phyloP scores from a whole-genome alignment of 2,113 vertebrate genomes.

The Paracanthobrama guichenoti region DNA sequence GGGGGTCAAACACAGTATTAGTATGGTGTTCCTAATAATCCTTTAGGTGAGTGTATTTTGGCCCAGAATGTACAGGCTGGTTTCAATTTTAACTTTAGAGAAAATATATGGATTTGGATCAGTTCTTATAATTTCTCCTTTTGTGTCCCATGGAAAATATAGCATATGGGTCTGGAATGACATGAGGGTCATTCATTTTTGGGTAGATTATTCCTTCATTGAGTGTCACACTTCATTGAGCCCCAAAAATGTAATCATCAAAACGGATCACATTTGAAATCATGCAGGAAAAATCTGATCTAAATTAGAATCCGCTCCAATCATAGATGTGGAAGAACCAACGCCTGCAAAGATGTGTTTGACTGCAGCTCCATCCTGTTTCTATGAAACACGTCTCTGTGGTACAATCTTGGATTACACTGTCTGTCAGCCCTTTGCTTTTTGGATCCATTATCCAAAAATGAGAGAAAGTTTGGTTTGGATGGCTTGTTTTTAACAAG shows the following conservation, averaged over 20 bases:
- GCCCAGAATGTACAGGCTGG: background rate
- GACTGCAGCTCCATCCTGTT: background rate
- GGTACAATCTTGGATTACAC: background rate
- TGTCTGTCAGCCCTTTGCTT: conserved; percentile 19
- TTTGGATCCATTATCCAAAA: conserved; percentile 56
- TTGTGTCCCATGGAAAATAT: background rate
- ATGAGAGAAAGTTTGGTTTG: conserved; percentile 63
- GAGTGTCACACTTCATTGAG: background rate
- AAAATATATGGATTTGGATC: background rate
- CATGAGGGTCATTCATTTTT: background rate
- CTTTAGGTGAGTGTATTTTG: too few species aligned
- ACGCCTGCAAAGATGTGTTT: background rate
- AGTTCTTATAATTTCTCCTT: background rate
- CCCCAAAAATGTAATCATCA: background rate
- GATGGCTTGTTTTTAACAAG: conserved; percentile 70
- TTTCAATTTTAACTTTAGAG: background rate
- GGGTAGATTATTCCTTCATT: background rate
- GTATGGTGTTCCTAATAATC: too few species aligned
- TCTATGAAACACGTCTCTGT: background rate
- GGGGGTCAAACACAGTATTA: too few species aligned
- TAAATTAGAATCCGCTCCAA: conserved; percentile 10
- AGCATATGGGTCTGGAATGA: background rate
- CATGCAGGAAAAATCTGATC: conserved; percentile 12
- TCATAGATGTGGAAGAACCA: background rate
- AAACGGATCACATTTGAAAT: conserved; percentile 2